These are phyloP conservation scores for Okapia johnstoni DNA, from an alignment of 2,113 vertebrate genomes.

Conservation along the genomic window DNA sequence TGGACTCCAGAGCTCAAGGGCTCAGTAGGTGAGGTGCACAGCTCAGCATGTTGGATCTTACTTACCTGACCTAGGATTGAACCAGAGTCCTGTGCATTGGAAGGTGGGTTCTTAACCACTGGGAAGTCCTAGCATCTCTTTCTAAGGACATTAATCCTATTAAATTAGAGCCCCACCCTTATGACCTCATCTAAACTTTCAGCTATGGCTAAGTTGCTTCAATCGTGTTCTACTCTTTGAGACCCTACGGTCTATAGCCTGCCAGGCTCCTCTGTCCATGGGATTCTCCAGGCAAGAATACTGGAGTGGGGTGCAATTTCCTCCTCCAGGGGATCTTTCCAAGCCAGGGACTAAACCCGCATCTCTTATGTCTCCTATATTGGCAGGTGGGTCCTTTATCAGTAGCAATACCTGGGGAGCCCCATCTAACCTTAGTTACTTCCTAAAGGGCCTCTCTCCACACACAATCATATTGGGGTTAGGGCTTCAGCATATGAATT, in stretches of 20 bases:
- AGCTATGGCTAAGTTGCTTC: rapidly evolving
- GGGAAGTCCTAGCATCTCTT: background rate
- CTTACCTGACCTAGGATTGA: background rate
- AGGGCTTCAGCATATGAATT: background rate
- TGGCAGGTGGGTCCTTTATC: background rate
- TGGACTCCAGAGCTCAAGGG: background rate
- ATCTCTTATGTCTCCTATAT: background rate
- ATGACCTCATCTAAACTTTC: background rate
- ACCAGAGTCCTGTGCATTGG: background rate
- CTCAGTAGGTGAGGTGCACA: background rate
- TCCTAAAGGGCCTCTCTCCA: background rate
- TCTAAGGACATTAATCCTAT: background rate
- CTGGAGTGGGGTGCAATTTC: background rate
- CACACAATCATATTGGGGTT: background rate
- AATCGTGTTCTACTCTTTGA: background rate
- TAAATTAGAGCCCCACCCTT: background rate
- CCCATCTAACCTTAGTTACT: background rate
- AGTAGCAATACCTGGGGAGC: background rate
- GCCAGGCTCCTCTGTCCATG: background rate
- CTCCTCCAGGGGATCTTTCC: background rate
- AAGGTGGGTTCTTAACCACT: background rate
- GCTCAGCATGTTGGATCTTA: background rate
- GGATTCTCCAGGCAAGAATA: background rate
- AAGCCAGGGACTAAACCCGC: background rate
- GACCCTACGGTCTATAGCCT: background rate